Evolutionary conservation across 2,888 invertebrate species (phyloP).

Genomic region (Palloptera scutellata): DNA sequence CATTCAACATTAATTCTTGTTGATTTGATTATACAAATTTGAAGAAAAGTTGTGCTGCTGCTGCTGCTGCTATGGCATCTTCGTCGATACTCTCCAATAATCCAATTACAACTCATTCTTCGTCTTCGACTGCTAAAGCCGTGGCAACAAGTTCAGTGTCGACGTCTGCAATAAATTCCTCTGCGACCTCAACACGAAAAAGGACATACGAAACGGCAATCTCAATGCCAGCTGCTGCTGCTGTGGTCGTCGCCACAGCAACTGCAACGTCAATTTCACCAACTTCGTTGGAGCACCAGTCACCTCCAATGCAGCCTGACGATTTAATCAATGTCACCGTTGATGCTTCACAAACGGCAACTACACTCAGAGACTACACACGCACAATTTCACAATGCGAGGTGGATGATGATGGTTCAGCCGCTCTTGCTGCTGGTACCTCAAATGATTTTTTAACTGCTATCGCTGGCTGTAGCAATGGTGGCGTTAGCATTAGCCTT

Average conservation of each 20-base stretch:
- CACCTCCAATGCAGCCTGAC: background rate
- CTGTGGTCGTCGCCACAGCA: conserved; percentile 31
- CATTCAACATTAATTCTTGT: background rate
- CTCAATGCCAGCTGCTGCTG: conserved; percentile 49
- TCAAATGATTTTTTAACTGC: conserved; percentile 27
- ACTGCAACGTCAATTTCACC: conserved; percentile 31
- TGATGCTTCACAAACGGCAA: conserved; percentile 36
- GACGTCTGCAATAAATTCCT: conserved; percentile 36
- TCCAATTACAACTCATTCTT: conserved; percentile 54
- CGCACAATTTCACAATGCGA: conserved; percentile 58
- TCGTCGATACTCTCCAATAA: conserved; percentile 60
- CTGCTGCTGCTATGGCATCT: conserved; percentile 56
- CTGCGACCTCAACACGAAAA: conserved; percentile 53
- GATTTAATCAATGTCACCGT: conserved; percentile 2
- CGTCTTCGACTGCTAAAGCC: conserved; percentile 26
- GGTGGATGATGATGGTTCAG: conserved; percentile 35
- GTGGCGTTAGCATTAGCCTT: conserved; percentile 14
- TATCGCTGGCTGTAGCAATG: conserved; percentile 35
- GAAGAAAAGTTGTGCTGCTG: background rate
- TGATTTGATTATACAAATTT: background rate
- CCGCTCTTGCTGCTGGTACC: conserved; percentile 38
- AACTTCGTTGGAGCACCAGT: conserved; percentile 20
- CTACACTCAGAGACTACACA: conserved; percentile 50
- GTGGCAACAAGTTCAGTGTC: conserved; percentile 37
- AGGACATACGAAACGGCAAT: conserved; percentile 60